Evolutionary conservation across 2,888 invertebrate genomes (phyloP), one percentile per base, ranked within the genome.

Genomic region (Papilio gigon): DNA sequence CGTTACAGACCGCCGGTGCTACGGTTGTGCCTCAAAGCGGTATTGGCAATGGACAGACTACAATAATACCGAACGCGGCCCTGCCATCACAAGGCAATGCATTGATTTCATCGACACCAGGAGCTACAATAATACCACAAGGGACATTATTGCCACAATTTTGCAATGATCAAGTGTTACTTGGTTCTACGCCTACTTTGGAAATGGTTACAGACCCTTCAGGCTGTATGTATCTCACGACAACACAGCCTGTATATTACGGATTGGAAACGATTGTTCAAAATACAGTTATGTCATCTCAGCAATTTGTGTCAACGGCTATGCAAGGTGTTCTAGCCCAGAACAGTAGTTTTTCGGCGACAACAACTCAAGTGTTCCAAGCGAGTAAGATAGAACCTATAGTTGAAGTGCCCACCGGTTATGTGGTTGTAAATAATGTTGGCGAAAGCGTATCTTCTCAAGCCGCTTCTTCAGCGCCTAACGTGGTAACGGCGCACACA

Each of bases 211-310:
- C 93, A 12, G 93, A 94, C 81, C 93, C 90, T 37, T 88, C 90
- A 58, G 93, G 93, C 5, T 93, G 93, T 72, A 93, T 94, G 87
- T 93, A 94, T 78, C 81, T 94, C 67, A 90, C 94, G 53, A 92
- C 94, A 1, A 94, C 95, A 17, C 96, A 96, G 76, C 96, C 96
- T 4, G 94, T 97, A 77, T 96, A 96, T 78, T 96, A 96, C 77
- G 96, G 96, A 0, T 90, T 97, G 72, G 97, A 97, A 87, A 97
- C 97, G 0, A 96, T 97, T 66, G 97, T 97, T 2, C 96, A 96
- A 84, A 97, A 97, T 79, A 97, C 97, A 4, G 96, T 97, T 0
- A 96, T 97, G 96, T 96, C 96, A n/a, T 96, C 96, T 25, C 96
- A 96, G 80, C 97, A 97, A 80, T 96, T 96, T 80, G 94, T 97